These are phyloP conservation scores for Siphlonurus alternatus DNA, from an alignment of 2,888 invertebrate species.

Conservation along the genomic window DNA sequence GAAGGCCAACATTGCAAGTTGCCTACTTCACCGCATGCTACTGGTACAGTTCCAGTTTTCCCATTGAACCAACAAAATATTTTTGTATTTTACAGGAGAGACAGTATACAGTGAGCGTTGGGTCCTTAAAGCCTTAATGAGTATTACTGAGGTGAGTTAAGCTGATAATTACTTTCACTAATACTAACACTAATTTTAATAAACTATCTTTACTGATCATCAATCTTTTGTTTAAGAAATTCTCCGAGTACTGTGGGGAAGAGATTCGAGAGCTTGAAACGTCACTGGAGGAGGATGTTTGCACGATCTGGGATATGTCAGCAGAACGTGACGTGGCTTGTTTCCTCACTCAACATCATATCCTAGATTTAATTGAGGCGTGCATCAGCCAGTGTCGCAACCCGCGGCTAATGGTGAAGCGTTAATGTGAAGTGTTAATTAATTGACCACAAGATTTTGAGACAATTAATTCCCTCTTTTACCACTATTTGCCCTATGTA, in stretches of 20 bases:
- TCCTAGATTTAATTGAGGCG: constrained; percentile 43
- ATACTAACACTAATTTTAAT: background rate
- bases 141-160: constrained; percentile 31
- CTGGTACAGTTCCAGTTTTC: background rate
- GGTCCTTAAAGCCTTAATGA: constrained; percentile 48
- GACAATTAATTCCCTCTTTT: background rate
- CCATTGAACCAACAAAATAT: background rate
- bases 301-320: constrained; percentile 74
- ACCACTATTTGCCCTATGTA: no score
- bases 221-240: constrained; percentile 2
- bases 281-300: constrained; percentile 50
- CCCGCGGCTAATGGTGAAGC: constrained; percentile 37
- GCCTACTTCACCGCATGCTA: background rate
- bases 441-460: background rate
- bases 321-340: constrained; percentile 56
- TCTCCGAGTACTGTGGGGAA: constrained; percentile 10
- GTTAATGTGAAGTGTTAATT: background rate
- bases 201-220: background rate
- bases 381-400: constrained; percentile 38
- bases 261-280: constrained; percentile 16
- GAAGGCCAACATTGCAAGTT: background rate
- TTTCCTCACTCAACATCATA: constrained; percentile 47
- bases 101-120: constrained; percentile 65
- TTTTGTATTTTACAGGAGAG: constrained; percentile 31
- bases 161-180: background rate